Evolutionary conservation across 2,113 vertebrate genomes (phyloP).

Genomic region (cattle (Bos taurus)): ARS-UCD2.0 NC_037336.1:41748501-41749000

Average conservation of each 20-base stretch:
- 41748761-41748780: not conserved
- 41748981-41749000: not conserved
- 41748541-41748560: not conserved
- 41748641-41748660: constrained; percentile 39
- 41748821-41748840: not conserved
- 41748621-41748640: constrained; percentile 41
- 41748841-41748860: not conserved
- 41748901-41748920: not conserved
- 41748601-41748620: constrained; percentile 30
- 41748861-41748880: not conserved
- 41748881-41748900: not conserved
- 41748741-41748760: constrained; percentile 14
- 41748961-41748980: not conserved
- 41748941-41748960: constrained; percentile 6
- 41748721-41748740: not conserved
- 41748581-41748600: constrained; percentile 31
- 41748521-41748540: constrained; percentile 19
- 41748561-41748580: constrained; percentile 33
- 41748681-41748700: not conserved
- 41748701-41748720: not conserved
- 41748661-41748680: constrained; percentile 7
- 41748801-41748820: constrained; percentile 3
- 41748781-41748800: constrained; percentile 8
- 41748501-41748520: constrained; percentile 35
- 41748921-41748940: not conserved